Evolutionary conservation across 2,797 vertebrate species (phyloP).

Genomic region (Lycodopsis pacificus): DNA sequence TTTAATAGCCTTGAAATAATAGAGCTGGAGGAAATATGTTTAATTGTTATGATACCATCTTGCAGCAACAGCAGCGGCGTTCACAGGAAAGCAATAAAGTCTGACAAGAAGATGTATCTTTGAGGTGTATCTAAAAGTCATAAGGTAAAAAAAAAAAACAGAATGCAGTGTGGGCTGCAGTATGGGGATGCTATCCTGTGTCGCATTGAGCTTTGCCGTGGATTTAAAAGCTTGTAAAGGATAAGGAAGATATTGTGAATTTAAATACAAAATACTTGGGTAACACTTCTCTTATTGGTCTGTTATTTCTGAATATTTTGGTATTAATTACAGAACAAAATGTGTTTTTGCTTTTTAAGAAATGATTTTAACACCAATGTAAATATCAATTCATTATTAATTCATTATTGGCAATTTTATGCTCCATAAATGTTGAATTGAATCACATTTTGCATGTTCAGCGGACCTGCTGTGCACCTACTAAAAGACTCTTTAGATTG

Average conservation of each 20-base stretch:
- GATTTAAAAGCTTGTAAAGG: neutral
- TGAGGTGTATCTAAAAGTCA: constrained; percentile 74
- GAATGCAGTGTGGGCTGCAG: constrained; percentile 9
- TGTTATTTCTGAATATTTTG: constrained; percentile 6
- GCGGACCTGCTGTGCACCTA: neutral
- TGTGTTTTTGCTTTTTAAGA: too few species aligned
- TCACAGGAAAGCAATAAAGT: constrained; percentile 77
- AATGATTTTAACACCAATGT: neutral
- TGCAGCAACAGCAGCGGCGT: constrained; percentile 71
- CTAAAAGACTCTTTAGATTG: neutral
- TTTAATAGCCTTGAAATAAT: constrained; percentile 86
- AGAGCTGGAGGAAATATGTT: constrained; percentile 84
- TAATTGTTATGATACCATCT: constrained; percentile 85
- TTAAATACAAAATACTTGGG: neutral
- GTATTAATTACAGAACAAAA: neutral
- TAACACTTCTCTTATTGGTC: neutral
- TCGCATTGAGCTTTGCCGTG: neutral
- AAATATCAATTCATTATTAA: neutral
- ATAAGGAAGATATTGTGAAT: neutral
- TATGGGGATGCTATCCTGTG: constrained; percentile 20
- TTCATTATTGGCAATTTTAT: neutral
- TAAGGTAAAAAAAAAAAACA: constrained; percentile 40
- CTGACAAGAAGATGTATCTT: constrained; percentile 75
- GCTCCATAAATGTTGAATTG: neutral
- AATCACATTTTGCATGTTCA: neutral